phyloP scores from a whole-genome alignment of 2,888 invertebrate species.

The Schizotus pectinicornis region DNA sequence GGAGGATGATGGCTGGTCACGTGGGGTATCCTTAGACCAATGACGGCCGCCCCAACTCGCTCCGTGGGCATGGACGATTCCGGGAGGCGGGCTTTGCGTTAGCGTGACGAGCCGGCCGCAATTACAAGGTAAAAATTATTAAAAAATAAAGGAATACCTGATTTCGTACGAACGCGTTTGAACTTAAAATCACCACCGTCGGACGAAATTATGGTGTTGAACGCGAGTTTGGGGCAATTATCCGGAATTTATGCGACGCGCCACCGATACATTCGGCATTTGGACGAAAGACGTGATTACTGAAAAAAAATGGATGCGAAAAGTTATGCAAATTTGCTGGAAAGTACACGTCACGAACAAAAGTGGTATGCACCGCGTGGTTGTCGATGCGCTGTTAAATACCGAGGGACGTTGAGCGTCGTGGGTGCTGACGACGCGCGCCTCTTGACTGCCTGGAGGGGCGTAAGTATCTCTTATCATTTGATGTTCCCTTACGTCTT shows the following conservation, averaged over 20 bases:
- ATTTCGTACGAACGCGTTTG: slow-evolving; percentile 39
- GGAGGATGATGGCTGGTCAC: slow-evolving; percentile 60
- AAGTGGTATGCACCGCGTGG: slow-evolving; percentile 52
- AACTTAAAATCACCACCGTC: slow-evolving; percentile 33
- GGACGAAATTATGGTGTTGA: slow-evolving; percentile 21
- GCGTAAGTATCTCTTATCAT: slow-evolving; percentile 54
- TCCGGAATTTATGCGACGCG: neutral
- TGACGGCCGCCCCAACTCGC: slow-evolving; percentile 56
- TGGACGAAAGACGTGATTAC: neutral
- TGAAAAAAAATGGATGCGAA: slow-evolving; percentile 1
- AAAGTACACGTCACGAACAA: slow-evolving; percentile 37
- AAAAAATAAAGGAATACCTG: slow-evolving; percentile 41
- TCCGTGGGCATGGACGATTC: slow-evolving; percentile 55
- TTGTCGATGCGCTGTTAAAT: slow-evolving; percentile 53
- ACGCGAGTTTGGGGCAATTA: slow-evolving; percentile 9
- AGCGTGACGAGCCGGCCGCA: slow-evolving; percentile 56
- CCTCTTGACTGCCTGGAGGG: slow-evolving; percentile 50
- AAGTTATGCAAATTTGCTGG: slow-evolving; percentile 8
- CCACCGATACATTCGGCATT: neutral
- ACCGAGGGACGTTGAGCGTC: slow-evolving; percentile 52
- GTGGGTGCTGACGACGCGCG: slow-evolving; percentile 52
- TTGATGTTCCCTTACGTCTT: slow-evolving; percentile 48
- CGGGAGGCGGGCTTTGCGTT: slow-evolving; percentile 53
- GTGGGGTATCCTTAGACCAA: slow-evolving; percentile 54
- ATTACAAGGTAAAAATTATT: slow-evolving; percentile 55